Base-by-base conservation (phyloP, 1,140 invertebrate species). In the Helicoverpa zea region DNA sequence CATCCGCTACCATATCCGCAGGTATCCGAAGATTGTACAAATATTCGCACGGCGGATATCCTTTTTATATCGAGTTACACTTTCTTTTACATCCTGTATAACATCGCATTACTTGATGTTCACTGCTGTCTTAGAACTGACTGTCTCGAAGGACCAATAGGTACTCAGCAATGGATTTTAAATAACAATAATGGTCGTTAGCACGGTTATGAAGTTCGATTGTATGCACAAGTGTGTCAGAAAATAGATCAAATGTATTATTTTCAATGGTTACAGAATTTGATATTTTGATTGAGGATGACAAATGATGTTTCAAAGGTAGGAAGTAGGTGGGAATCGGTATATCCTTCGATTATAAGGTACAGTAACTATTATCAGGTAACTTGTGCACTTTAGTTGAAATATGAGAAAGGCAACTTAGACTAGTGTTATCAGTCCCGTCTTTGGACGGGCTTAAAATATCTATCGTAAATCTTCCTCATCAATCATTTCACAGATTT, bases 21-120 rank as follows among this genome's bases (percentile, higher is more conserved):
- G 84, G 87, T 90, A 90, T 86, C 84, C 84, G 81, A 81, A 86
- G 88, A 91, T 91, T 90, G 86, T 88, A 90, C 88, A 89, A 91
- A 91, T 88, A 91, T 88, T 88, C 87, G 86, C 83, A 74, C 64
- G 11, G 83, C 81, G 81, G 84, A 86, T 84, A 84, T 88, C 84
- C 86, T 82, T 63, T 76, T 63, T 16, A 80, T 66, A 81, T 89
- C 81, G 18, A 18, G 51, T 87, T 84, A 75, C 76, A 79, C 43
- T 79, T 70, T 79, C 76, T 59, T n/a, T n/a, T 54, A 54, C 59
- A 52, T 13, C 2, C 35, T 18, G 7, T 47, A 16, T 23, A 49
- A 2, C 18, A 23, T 75, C 10, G 14, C 13, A 23, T 10, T 2
- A 49, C 43, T 47, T 29, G 10, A n/a, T 0, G 58, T 56, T 16